Evolutionary conservation across 92 coral and sea anemone genomes (phyloP).

Genomic region (Zoanthus gigantus): DNA sequence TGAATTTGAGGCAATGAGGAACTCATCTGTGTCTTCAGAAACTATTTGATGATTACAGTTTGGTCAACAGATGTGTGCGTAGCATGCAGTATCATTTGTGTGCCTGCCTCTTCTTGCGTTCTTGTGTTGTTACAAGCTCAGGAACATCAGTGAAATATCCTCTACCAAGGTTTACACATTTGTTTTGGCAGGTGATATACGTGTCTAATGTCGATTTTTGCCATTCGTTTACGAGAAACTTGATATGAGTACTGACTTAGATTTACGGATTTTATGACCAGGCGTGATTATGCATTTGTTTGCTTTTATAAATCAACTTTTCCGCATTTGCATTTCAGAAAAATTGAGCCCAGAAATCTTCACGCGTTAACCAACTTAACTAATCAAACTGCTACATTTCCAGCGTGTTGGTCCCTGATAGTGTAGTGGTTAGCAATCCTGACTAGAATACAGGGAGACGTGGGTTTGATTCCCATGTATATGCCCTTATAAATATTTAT

Average conservation of each 20-base stretch:
- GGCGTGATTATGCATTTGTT: neutral
- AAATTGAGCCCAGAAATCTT: too few species aligned
- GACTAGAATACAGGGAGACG: too few species aligned
- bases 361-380: too few species aligned
- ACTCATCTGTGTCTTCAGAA: conserved; percentile 14
- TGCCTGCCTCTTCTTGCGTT: conserved; percentile 22
- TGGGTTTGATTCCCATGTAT: too few species aligned
- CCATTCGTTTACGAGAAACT: neutral
- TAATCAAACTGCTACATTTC: too few species aligned
- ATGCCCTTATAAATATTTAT: too few species aligned
- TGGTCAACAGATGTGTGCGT: conserved; percentile 3
- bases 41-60: neutral
- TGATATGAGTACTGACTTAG: neutral
- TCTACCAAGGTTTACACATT: conserved; percentile 4
- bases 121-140: conserved; percentile 24
- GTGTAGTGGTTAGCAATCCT: too few species aligned
- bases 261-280: neutral
- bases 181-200: neutral
- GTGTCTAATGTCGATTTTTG: neutral
- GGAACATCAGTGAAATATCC: conserved; percentile 12
- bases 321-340: too few species aligned
- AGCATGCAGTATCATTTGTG: conserved; percentile 16
- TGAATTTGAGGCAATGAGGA: neutral
- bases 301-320: conserved; percentile 15
- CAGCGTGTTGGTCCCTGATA: too few species aligned